Evolutionary conservation across 1,140 invertebrate species (phyloP), one percentile per base, ranked within the genome.

Genomic region (Meloidogyne hapla): DNA sequence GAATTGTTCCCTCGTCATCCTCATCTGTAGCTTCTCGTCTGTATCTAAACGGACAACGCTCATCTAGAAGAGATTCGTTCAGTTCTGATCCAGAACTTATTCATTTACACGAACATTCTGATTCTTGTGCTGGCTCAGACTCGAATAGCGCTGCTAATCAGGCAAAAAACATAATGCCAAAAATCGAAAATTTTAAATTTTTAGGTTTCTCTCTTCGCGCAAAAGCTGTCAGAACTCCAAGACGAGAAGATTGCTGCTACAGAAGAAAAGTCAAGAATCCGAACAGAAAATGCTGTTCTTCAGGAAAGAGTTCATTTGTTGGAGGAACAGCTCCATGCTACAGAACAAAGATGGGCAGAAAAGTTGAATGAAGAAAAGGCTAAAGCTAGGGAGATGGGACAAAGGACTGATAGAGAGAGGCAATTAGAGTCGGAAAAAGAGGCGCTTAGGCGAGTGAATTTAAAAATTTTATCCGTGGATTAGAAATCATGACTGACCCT

Each of bases 21-120:
- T 98, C 25, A 96, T 93, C 87, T 90, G 99, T 67, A 94, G 92
- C 80, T 42, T 78, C 77, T 64, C 77, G 77, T 12, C 77, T 78
- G 12, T 78, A 78, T 33, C 18, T 73, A 21, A 78, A 78, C 62
- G 77, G 77, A 40, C 75, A 75, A 28, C 75, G 74, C 15, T 70
- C 33, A n/a, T 78, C 77, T n/a, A 38, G 77, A 38, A 61, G 77
- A 48, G 66, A 78, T 64, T 75, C 67, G 5, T 78, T 78, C 23
- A 79, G 66, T 42, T 80, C 78, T 6, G 77, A 78, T 33, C 76
- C 76, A n/a, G 76, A 77, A n/a, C 26, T 77, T 26, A 77, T 77
- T 6, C 63, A 77, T 42, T 77, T 77, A 23, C 42, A 69, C 63
- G 78, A 78, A 28, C 67, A 80, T 40, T 56, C 48, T n/a, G 65